phyloP scores from a whole-genome alignment of 2,797 vertebrate genomes.

The Rhinophrynus dorsalis region DNA sequence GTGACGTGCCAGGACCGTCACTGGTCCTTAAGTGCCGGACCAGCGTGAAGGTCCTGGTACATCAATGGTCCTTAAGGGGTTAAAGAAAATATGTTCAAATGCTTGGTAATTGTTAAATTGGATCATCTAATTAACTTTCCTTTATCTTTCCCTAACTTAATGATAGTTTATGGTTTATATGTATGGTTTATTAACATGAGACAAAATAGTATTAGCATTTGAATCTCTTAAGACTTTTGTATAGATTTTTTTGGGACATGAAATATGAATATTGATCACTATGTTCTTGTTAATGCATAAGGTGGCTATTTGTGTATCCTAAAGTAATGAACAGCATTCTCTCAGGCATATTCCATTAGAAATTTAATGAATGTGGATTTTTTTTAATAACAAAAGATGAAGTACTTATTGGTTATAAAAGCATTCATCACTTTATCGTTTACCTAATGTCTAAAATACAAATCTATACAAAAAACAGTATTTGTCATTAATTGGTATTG shows the following conservation, averaged over 20 bases:
- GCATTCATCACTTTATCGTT: too few species aligned
- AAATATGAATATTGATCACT: slow-evolving; percentile 33
- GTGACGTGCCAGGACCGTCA: too few species aligned
- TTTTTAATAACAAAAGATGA: too few species aligned
- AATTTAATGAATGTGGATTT: neutral
- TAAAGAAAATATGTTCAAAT: neutral
- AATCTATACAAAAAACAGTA: too few species aligned
- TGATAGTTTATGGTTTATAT: slow-evolving; percentile 12
- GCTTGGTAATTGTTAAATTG: neutral
- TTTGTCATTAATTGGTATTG: too few species aligned
- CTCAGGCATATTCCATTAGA: neutral
- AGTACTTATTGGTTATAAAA: too few species aligned
- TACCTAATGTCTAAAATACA: too few species aligned
- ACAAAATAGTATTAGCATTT: neutral
- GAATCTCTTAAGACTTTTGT: slow-evolving; percentile 26
- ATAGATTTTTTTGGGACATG: slow-evolving; percentile 20
- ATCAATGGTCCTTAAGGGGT: too few species aligned
- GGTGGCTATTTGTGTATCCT: slow-evolving; percentile 11
- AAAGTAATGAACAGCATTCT: slow-evolving; percentile 28
- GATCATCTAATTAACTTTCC: neutral
- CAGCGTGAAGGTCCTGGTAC: too few species aligned
- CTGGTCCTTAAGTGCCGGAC: too few species aligned
- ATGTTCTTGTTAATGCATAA: slow-evolving; percentile 24
- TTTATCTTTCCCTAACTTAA: too few species aligned
- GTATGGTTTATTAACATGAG: slow-evolving; percentile 29